A percentile compares a stretch with the other conserved stretches of the same genome.
These are phyloP conservation scores for Drosophila cognata DNA, from an alignment of 2,888 invertebrate species.

Conservation along the genomic window DNA sequence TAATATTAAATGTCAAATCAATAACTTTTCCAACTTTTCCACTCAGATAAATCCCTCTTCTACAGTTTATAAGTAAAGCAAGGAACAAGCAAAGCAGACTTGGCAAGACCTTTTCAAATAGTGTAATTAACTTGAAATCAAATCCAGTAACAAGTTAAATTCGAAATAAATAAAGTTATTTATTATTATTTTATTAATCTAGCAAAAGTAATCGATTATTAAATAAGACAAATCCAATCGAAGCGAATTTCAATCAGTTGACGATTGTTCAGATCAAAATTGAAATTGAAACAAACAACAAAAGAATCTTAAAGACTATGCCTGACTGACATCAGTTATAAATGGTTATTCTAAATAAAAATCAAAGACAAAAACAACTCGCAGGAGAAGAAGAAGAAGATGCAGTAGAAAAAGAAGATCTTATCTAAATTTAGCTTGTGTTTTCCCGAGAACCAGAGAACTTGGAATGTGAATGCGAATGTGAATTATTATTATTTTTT, in stretches of 20 bases:
- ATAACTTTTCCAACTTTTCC: background rate
- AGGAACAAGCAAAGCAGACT: background rate
- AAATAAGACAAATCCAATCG: background rate
- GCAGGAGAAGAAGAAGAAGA: background rate
- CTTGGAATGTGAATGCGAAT: slow-evolving; percentile 12
- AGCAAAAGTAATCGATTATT: background rate
- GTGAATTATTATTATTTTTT: background rate
- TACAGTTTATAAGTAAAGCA: background rate
- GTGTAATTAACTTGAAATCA: background rate
- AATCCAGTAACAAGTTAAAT: background rate
- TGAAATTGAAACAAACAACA: background rate
- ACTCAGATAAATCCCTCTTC: background rate
- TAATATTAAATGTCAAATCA: background rate
- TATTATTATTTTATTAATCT: background rate
- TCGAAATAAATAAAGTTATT: too few species aligned
- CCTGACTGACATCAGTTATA: slow-evolving; percentile 3
- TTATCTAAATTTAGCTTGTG: slow-evolving; percentile 9
- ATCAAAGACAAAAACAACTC: background rate
- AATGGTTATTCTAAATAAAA: slow-evolving; percentile 5
- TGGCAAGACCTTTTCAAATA: background rate
- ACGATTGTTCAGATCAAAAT: background rate
- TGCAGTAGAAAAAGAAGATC: background rate
- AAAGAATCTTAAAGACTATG: background rate
- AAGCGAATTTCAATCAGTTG: background rate
- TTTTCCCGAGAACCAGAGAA: slow-evolving; percentile 7